These are phyloP conservation scores for Gadopsis marmoratus DNA, from an alignment of 2,797 vertebrate genomes.

Conservation along the genomic window DNA sequence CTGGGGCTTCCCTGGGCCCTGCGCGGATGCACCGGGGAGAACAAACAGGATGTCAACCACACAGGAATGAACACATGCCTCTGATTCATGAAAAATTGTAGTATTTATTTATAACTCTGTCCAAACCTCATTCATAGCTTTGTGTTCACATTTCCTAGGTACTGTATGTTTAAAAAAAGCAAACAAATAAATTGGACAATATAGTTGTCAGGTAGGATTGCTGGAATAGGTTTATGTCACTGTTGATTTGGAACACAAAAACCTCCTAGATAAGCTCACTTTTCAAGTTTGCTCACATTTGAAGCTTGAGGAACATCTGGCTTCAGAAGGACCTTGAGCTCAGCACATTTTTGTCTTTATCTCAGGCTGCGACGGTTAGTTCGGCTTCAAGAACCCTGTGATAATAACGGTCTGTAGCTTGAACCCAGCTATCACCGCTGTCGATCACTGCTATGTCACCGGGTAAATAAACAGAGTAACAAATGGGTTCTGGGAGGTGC, in stretches of 20 bases:
- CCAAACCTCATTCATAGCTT: conserved; percentile 37
- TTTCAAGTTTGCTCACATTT: conserved; percentile 41
- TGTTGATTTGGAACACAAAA: conserved; percentile 35
- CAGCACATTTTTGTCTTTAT: conserved; percentile 63
- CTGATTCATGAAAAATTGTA: conserved; percentile 63
- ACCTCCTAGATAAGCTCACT: conserved; percentile 20
- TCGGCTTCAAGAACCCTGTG: conserved; percentile 62
- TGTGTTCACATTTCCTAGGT: conserved; percentile 46
- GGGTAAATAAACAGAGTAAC: conserved; percentile 59
- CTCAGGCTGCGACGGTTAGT: conserved; percentile 42
- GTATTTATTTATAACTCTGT: conserved; percentile 61
- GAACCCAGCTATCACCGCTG: conserved; percentile 46
- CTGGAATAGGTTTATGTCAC: conserved; percentile 14
- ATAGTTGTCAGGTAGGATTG: conserved; percentile 17
- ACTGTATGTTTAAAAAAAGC: conserved; percentile 4
- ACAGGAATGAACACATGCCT: conserved; percentile 50
- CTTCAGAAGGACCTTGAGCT: conserved; percentile 55
- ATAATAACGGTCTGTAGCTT: conserved; percentile 59
- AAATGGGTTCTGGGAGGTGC: conserved; percentile 38
- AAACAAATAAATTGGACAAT: conserved; percentile 12
- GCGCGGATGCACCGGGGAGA: conserved; percentile 51
- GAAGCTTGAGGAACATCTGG: conserved; percentile 67
- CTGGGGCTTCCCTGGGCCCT: conserved; percentile 65
- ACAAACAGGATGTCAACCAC: conserved; percentile 83
- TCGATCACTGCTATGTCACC: conserved; percentile 44